Evolutionary conservation across 2,797 vertebrate genomes (phyloP).

Genomic region (Smutsia temminckii): DNA sequence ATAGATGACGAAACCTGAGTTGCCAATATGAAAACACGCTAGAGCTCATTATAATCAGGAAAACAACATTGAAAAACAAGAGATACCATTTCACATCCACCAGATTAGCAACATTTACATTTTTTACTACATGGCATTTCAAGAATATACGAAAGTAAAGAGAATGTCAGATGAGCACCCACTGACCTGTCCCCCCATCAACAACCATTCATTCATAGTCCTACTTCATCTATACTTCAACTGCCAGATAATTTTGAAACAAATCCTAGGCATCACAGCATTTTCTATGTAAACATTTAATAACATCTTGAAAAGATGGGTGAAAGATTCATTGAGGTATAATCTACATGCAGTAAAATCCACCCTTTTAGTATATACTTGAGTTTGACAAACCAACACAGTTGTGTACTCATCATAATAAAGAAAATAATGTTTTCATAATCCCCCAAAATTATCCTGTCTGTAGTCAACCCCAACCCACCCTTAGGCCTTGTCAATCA

Average conservation of each 20-base stretch:
- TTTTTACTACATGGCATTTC: neutral
- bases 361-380: neutral
- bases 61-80: neutral
- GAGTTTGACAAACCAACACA: neutral
- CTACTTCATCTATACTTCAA: neutral
- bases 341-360: slow-evolving; percentile 34
- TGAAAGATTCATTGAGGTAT: neutral
- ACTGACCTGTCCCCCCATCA: neutral
- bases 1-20: neutral
- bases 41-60: neutral
- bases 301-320: neutral
- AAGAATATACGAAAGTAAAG: neutral
- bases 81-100: neutral
- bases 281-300: neutral
- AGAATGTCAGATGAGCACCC: neutral
- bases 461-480: neutral
- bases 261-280: neutral
- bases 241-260: neutral
- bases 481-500: neutral
- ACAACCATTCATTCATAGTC: neutral
- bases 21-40: neutral
- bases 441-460: neutral
- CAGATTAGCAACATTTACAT: neutral
- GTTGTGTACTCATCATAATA: neutral
- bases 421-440: neutral